A percentile compares a stretch with the other conserved stretches of the same genome.
Conservation (phyloP, 1,140 invertebrate genomes). For the Nebria ingens region DNA sequence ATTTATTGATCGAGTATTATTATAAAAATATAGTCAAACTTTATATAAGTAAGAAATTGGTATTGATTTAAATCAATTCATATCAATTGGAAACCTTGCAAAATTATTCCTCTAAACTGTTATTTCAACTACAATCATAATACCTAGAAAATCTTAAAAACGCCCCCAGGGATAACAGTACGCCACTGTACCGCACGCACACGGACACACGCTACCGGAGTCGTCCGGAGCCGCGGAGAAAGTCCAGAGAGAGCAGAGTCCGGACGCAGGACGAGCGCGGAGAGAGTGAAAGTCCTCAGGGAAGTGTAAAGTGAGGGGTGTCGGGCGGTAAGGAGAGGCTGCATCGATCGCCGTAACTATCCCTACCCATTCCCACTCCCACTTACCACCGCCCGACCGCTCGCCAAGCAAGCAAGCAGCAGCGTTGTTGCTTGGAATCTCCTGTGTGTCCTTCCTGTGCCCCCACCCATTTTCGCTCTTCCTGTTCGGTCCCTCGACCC, state of each 20-base stretch:
- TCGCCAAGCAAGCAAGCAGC: no score
- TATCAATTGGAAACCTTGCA: no score
- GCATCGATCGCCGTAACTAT: neutral
- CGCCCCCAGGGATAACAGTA: no score
- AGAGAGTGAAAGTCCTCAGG: conserved; percentile 8
- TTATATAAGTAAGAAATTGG: no score
- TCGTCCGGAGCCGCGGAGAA: neutral
- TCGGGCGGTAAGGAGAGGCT: neutral
- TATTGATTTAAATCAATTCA: no score
- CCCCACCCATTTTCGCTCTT: neutral
- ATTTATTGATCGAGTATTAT: no score
- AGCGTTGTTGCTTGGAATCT: neutral
- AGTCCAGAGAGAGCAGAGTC: neutral
- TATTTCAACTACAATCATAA: no score
- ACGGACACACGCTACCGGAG: neutral
- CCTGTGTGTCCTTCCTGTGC: neutral
- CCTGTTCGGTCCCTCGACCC: neutral
- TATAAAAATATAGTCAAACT: no score
- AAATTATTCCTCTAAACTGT: no score
- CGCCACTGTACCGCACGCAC: neutral
- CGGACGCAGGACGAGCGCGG: neutral
- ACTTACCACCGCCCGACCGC: neutral
- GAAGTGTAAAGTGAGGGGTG: conserved; percentile 5
- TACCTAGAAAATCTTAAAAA: no score
- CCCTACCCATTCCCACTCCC: neutral